A percentile compares a stretch with the other conserved stretches of the same genome.
phyloP scores from a whole-genome alignment of 2,888 invertebrate genomes.

The Pseudanteris insignis region DNA sequence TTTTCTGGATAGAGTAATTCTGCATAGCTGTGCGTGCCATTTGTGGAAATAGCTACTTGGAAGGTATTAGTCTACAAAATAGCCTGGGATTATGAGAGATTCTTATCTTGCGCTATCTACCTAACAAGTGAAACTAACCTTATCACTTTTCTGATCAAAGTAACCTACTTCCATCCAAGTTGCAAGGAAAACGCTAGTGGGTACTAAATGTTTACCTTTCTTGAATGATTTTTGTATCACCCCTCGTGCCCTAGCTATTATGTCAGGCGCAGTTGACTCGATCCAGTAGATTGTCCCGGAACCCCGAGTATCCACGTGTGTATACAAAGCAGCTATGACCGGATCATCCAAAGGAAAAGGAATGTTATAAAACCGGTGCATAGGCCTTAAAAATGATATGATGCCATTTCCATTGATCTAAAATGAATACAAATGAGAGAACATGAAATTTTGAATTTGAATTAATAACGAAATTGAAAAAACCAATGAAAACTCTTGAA shows the following conservation, averaged over 20 bases:
- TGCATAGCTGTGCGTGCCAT: slow-evolving; percentile 83
- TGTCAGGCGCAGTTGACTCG: slow-evolving; percentile 72
- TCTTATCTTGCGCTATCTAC: too few relatives aligned
- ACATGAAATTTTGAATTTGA: not conserved
- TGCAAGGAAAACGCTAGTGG: slow-evolving; percentile 82
- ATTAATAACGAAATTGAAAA: not conserved
- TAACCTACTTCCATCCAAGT: slow-evolving; percentile 93
- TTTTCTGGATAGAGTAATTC: slow-evolving; percentile 87
- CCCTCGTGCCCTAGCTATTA: slow-evolving; percentile 75
- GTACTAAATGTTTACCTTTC: slow-evolving; percentile 77
- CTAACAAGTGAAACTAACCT: slow-evolving; percentile 68
- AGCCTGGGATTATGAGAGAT: too few relatives aligned
- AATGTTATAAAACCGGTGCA: slow-evolving; percentile 85
- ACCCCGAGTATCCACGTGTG: slow-evolving; percentile 85
- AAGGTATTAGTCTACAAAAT: slow-evolving; percentile 78
- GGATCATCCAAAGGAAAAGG: slow-evolving; percentile 91
- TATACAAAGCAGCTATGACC: slow-evolving; percentile 88
- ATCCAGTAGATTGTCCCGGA: slow-evolving; percentile 80
- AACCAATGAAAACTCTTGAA: not conserved
- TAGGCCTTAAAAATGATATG: slow-evolving; percentile 87
- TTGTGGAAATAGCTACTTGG: slow-evolving; percentile 75
- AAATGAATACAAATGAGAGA: slow-evolving; percentile 45
- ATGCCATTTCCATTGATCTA: slow-evolving; percentile 94
- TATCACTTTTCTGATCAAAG: slow-evolving; percentile 73
- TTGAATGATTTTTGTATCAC: slow-evolving; percentile 80